phyloP scores from a whole-genome alignment of 2,113 vertebrate species.

The Etia nguti region DNA sequence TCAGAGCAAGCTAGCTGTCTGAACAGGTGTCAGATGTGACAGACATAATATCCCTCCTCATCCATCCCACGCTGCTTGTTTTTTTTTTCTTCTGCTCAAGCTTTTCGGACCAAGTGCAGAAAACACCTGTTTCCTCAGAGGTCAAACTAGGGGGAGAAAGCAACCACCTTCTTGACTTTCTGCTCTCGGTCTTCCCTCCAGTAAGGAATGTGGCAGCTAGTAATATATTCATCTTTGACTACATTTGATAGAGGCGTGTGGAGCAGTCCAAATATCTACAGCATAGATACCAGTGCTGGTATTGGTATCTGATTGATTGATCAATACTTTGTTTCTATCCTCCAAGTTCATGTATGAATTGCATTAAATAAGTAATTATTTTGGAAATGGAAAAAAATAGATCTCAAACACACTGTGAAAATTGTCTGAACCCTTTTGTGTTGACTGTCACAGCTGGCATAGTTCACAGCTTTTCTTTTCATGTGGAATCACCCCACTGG shows the following conservation, averaged over 20 bases:
- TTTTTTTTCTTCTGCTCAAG: background rate
- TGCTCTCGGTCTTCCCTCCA: background rate
- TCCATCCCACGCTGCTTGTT: background rate
- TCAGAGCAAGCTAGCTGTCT: background rate
- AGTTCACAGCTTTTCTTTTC: background rate
- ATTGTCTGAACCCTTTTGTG: background rate
- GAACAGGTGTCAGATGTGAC: background rate
- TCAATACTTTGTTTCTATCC: background rate
- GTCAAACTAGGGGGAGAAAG: background rate
- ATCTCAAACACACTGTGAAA: background rate
- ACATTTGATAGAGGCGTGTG: background rate
- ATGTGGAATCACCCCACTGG: background rate
- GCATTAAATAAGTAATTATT: background rate
- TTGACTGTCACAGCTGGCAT: background rate
- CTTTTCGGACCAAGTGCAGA: background rate
- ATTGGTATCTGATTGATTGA: background rate
- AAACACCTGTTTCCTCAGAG: conserved; percentile 12
- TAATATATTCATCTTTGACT: background rate
- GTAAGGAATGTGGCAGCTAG: background rate
- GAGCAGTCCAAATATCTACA: background rate
- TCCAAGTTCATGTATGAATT: background rate
- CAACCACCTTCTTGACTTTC: background rate
- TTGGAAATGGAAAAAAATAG: background rate
- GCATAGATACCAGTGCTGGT: background rate
- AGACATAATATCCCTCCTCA: background rate